A percentile compares a stretch with the other conserved stretches of the same genome.
These are phyloP conservation scores for Oostethus manadensis DNA, from an alignment of 2,113 vertebrate species.

Conservation along the genomic window DNA sequence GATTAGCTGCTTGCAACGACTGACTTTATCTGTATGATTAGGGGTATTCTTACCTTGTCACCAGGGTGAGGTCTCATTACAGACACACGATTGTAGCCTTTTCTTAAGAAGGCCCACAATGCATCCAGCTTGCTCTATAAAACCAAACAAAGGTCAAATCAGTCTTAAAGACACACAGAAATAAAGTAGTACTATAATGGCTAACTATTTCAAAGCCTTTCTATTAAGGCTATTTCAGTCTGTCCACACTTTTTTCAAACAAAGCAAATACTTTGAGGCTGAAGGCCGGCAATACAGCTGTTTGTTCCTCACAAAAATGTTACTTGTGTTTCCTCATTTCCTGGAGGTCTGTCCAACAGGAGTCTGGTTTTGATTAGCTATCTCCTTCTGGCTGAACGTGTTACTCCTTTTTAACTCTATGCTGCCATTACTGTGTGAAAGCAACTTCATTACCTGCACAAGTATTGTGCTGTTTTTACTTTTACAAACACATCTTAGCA, in stretches of 20 bases:
- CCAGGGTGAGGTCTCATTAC: slow-evolving; percentile 95
- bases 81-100: slow-evolving; percentile 92
- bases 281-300: slow-evolving; percentile 53
- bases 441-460: slow-evolving; percentile 28
- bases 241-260: slow-evolving; percentile 20
- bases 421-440: slow-evolving; percentile 26
- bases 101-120: slow-evolving; percentile 87
- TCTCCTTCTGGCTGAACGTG: slow-evolving; percentile 55
- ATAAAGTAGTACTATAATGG: neutral
- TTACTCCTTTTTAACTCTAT: slow-evolving; percentile 42
- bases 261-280: slow-evolving; percentile 41
- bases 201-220: too few relatives aligned
- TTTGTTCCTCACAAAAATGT: slow-evolving; percentile 56
- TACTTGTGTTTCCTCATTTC: slow-evolving; percentile 54
- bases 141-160: slow-evolving; percentile 25
- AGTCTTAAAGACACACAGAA: neutral
- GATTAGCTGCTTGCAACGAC: neutral
- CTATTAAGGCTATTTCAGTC: neutral
- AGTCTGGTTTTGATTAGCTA: slow-evolving; percentile 67
- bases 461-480: slow-evolving; percentile 9
- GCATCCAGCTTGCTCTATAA: slow-evolving; percentile 90
- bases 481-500: slow-evolving; percentile 9
- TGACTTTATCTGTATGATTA: slow-evolving; percentile 5
- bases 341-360: slow-evolving; percentile 55
- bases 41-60: slow-evolving; percentile 83